Percentiles rank a stretch among this genome's conserved stretches.
Evolutionary conservation across 2,888 invertebrate genomes (phyloP).

Genomic region (Rutpela maculata): DNA sequence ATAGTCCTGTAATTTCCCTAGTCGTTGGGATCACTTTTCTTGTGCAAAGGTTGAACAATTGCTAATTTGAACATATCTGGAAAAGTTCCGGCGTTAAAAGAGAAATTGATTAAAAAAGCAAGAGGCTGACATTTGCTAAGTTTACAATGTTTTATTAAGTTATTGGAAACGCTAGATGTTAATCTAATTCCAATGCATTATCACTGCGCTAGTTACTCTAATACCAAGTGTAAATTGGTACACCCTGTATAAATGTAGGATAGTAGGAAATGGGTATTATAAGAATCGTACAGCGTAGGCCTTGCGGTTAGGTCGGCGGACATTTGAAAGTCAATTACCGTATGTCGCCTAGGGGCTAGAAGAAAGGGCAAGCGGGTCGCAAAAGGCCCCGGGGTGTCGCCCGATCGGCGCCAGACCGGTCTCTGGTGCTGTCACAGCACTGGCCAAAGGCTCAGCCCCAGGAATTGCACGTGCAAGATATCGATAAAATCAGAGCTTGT

Average conservation of each 20-base stretch:
- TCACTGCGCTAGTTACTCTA: too few species aligned
- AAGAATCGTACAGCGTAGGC: conserved; percentile 37
- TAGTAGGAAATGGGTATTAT: conserved; percentile 11
- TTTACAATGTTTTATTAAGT: too few species aligned
- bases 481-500: conserved; percentile 43
- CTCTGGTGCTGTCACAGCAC: conserved; percentile 52
- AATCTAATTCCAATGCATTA: too few species aligned
- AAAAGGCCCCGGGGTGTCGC: conserved; percentile 65
- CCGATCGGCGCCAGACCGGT: conserved; percentile 68
- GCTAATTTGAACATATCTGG: too few species aligned
- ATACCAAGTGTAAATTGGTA: neutral
- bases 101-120: too few species aligned
- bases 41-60: too few species aligned
- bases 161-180: too few species aligned
- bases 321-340: conserved; percentile 67
- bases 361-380: conserved; percentile 68
- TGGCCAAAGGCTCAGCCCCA: conserved; percentile 42
- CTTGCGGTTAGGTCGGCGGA: conserved; percentile 45
- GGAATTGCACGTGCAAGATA: conserved; percentile 48
- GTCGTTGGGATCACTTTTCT: too few species aligned
- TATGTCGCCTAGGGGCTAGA: conserved; percentile 59
- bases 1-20: too few species aligned
- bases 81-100: too few species aligned
- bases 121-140: too few species aligned
- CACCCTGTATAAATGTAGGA: neutral